Evolutionary conservation across 1,140 invertebrate species (phyloP).

Genomic region (Notospermus geniculatus): DNA sequence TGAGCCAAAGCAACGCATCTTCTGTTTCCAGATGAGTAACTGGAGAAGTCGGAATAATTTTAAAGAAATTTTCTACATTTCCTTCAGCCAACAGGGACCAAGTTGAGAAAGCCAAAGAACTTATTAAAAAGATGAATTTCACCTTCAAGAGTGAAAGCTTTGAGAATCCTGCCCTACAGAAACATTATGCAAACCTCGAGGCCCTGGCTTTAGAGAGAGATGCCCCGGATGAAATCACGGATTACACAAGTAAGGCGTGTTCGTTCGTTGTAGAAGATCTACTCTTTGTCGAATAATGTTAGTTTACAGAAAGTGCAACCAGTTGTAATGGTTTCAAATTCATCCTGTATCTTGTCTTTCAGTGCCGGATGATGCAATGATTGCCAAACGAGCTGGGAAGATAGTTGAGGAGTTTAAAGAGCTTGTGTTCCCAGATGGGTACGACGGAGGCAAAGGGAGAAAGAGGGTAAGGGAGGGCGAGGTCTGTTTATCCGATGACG

Average conservation of each 20-base stretch:
- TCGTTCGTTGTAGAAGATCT: not conserved
- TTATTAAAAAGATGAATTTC: slow-evolving; percentile 59
- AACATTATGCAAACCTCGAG: slow-evolving; percentile 60
- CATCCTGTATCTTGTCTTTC: slow-evolving; percentile 14
- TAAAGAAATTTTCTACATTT: slow-evolving; percentile 8
- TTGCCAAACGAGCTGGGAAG: slow-evolving; percentile 54
- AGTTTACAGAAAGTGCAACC: not conserved
- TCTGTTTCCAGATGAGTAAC: too few species aligned
- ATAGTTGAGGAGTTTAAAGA: slow-evolving; percentile 55
- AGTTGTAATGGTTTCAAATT: not conserved
- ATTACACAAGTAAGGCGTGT: slow-evolving; percentile 53
- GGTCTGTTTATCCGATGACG: not conserved
- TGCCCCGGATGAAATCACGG: slow-evolving; percentile 54
- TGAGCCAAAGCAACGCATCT: too few species aligned
- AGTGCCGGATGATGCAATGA: slow-evolving; percentile 53
- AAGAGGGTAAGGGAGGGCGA: not conserved
- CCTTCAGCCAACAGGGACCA: slow-evolving; percentile 44
- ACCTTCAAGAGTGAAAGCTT: slow-evolving; percentile 56
- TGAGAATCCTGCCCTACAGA: slow-evolving; percentile 58
- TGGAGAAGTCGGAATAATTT: too few species aligned
- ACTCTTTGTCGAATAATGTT: not conserved
- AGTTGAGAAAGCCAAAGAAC: slow-evolving; percentile 57
- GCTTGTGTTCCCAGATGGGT: slow-evolving; percentile 48
- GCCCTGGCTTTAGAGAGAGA: slow-evolving; percentile 58
- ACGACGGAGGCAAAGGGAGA: slow-evolving; percentile 35